These are phyloP conservation scores for Xerus rutilus DNA, from an alignment of 2,797 vertebrate genomes.

Conservation along the genomic window DNA sequence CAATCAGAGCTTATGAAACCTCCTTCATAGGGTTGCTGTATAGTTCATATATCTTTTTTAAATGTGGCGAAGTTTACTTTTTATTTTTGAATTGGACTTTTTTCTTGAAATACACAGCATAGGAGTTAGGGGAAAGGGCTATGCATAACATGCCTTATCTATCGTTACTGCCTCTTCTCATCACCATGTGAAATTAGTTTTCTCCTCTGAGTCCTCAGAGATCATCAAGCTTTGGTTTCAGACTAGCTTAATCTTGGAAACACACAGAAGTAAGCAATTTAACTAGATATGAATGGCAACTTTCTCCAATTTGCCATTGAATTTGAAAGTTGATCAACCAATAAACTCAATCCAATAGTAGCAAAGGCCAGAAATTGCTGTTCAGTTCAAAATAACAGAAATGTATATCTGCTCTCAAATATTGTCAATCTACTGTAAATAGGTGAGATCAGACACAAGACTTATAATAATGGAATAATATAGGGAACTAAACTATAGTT, in stretches of 20 bases:
- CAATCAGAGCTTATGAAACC: background rate
- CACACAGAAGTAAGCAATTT: background rate
- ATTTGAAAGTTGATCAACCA: slow-evolving; percentile 10
- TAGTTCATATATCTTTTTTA: background rate
- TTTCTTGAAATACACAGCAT: background rate
- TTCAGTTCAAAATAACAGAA: slow-evolving; percentile 16
- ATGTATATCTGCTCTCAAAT: background rate
- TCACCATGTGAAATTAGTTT: background rate
- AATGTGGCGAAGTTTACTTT: background rate
- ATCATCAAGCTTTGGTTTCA: background rate
- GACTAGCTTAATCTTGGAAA: background rate
- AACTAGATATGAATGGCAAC: background rate
- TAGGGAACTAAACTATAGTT: background rate
- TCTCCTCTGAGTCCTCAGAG: background rate
- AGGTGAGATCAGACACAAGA: background rate
- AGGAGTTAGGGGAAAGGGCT: background rate
- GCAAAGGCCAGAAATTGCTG: background rate
- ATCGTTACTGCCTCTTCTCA: background rate
- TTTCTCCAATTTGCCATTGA: background rate
- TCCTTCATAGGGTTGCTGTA: background rate
- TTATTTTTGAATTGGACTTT: background rate
- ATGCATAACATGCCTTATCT: background rate
- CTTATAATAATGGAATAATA: background rate
- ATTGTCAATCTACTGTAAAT: background rate
- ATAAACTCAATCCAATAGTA: background rate